These are phyloP conservation scores for Platyrinchus mystaceus DNA, from an alignment of 2,797 vertebrate species.

Conservation along the genomic window DNA sequence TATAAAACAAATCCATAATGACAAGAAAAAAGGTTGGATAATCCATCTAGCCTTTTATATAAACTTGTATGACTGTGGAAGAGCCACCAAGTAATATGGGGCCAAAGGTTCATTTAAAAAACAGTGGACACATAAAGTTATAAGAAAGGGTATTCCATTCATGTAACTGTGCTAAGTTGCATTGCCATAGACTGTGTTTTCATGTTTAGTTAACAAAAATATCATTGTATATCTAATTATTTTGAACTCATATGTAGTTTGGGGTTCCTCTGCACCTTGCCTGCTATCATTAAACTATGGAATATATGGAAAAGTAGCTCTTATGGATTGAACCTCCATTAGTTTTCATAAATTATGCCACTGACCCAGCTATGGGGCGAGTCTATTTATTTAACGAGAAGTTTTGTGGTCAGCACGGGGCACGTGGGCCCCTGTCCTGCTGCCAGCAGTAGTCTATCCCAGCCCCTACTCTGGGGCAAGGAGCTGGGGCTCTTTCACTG, in stretches of 20 bases:
- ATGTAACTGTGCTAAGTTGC: not conserved
- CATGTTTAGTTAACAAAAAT: not conserved
- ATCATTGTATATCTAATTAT: not conserved
- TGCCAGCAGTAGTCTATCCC: not conserved
- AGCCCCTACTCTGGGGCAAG: not conserved
- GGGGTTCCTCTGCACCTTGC: not conserved
- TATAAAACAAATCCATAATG: not conserved
- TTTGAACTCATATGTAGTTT: not conserved
- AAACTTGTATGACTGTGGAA: not conserved
- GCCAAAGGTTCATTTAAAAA: not conserved
- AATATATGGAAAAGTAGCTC: not conserved
- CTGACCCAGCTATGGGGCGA: not conserved
- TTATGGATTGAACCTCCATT: not conserved
- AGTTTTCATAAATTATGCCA: not conserved
- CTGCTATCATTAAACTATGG: not conserved
- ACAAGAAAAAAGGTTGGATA: not conserved
- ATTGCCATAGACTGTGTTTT: not conserved
- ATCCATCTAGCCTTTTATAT: not conserved
- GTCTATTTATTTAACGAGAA: not conserved
- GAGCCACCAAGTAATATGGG: not conserved
- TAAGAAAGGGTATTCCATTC: not conserved
- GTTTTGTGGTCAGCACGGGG: not conserved
- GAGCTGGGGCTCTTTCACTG: not conserved
- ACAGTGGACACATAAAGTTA: not conserved
- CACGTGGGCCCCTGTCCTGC: fast-evolving